These are phyloP conservation scores for Spodoptera litura DNA, from an alignment of 1,140 invertebrate genomes.

Conservation along the genomic window DNA sequence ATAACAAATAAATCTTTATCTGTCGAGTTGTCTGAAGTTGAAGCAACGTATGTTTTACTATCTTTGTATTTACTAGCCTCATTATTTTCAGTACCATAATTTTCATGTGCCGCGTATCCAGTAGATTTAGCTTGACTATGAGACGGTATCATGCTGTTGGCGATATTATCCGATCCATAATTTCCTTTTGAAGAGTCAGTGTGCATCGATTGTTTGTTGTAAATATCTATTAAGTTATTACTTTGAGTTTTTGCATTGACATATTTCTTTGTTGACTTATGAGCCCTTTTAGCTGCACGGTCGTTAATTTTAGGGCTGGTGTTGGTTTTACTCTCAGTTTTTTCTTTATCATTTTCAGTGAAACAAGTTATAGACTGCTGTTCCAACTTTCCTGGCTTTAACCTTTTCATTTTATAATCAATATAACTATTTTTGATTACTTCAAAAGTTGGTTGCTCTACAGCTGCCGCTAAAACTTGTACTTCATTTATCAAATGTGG, in stretches of 20 bases:
- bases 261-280: background rate
- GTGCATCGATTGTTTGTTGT: slow-evolving; percentile 54
- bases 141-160: background rate
- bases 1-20: slow-evolving; percentile 73
- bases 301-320: background rate
- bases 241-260: slow-evolving; percentile 20
- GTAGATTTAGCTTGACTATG: slow-evolving; percentile 28
- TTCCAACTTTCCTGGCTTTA: slow-evolving; percentile 66
- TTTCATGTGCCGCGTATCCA: slow-evolving; percentile 17
- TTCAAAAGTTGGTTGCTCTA: slow-evolving; percentile 60
- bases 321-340: background rate
- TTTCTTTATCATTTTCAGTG: slow-evolving; percentile 38
- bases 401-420: slow-evolving; percentile 69
- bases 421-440: slow-evolving; percentile 65
- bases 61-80: background rate
- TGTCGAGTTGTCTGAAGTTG: slow-evolving; percentile 53
- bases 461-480: slow-evolving; percentile 65
- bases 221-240: slow-evolving; percentile 58
- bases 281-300: background rate
- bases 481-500: slow-evolving; percentile 63
- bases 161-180: background rate
- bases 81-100: slow-evolving; percentile 30
- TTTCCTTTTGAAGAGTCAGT: slow-evolving; percentile 51
- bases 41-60: slow-evolving; percentile 1
- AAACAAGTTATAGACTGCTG: slow-evolving; percentile 66